Base-by-base conservation (phyloP, 1,140 invertebrate genomes). In the Goniozus legneri region DNA sequence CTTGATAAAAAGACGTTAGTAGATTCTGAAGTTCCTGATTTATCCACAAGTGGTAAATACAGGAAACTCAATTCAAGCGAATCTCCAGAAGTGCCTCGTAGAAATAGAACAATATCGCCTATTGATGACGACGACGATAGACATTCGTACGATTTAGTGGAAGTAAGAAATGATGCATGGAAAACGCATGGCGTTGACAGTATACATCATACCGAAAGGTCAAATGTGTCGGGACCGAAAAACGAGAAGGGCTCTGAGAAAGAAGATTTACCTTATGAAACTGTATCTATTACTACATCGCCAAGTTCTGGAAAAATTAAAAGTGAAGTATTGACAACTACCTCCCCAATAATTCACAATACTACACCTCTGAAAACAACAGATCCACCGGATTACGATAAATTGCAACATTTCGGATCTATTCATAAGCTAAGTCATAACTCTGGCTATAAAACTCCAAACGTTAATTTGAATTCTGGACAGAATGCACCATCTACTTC, bases 351-450 rank as follows among this genome's bases (percentile, higher is more conserved):
- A 12, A 67, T 68, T 40, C 60, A 70, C 33, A 60, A 62, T 32
- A 43, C 62, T 32, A 43, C 57, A 56, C 18, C 54, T 16, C 42
- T 8, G 43, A 53, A 46, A 51, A 64, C 41, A 19, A 48, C 48
- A n/a, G 63, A 68, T 15, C 52, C 67, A 30, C 56, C 77, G 19
- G 81, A 82, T 58, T 91, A 91, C 65, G 88, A 91, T 65, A 84
- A 83, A 43, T 62, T 91, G n/a, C 84, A 89, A 59, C 86, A 88
- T 62, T 87, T 90, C 62, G 85, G 86, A 8, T 85, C 87, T 0
- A 79, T 80, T 21, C 81, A 79, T 49, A 89, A 88, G 75, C 69
- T 83, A 40, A 80, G 77, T 55, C 79, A 80, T 3, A 81, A 80
- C 36, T 78, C 84, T n/a, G 78, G 80, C 10, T 90, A 89, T 58